Conservation (phyloP, 2,113 vertebrate genomes). For the Astatoreochromis straeleni region DNA sequence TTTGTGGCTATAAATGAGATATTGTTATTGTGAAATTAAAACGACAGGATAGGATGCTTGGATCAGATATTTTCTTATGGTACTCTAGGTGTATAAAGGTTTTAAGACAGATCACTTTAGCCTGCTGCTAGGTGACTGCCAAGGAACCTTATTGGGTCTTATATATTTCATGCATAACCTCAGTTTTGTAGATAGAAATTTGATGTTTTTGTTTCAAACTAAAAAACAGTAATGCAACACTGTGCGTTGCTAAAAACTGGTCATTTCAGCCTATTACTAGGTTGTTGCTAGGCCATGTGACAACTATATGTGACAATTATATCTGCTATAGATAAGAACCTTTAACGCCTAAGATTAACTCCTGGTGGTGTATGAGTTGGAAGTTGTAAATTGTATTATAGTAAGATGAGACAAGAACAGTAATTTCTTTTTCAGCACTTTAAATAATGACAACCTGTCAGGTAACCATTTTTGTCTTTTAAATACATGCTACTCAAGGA, state of each 20-base stretch:
- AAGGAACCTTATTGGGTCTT: neutral
- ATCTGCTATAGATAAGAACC: neutral
- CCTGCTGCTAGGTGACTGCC: neutral
- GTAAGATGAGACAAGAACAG: neutral
- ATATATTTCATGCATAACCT: neutral
- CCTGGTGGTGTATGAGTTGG: neutral
- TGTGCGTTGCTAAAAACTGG: neutral
- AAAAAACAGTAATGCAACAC: neutral
- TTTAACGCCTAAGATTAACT: neutral
- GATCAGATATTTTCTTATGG: neutral
- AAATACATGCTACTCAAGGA: neutral
- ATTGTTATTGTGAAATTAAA: neutral
- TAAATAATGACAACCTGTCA: accelerated
- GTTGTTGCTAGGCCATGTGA: neutral
- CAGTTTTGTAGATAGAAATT: neutral
- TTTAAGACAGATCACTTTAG: neutral
- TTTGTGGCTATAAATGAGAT: neutral
- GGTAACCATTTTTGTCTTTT: neutral
- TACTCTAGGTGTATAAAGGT: neutral
- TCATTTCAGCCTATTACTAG: neutral
- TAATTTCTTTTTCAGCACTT: neutral
- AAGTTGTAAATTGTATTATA: neutral
- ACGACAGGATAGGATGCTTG: neutral
- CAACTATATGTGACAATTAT: neutral
- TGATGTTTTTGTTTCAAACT: neutral